These are phyloP conservation scores for Euzetes globulus DNA, from an alignment of 2,888 invertebrate species.

Conservation along the genomic window DNA sequence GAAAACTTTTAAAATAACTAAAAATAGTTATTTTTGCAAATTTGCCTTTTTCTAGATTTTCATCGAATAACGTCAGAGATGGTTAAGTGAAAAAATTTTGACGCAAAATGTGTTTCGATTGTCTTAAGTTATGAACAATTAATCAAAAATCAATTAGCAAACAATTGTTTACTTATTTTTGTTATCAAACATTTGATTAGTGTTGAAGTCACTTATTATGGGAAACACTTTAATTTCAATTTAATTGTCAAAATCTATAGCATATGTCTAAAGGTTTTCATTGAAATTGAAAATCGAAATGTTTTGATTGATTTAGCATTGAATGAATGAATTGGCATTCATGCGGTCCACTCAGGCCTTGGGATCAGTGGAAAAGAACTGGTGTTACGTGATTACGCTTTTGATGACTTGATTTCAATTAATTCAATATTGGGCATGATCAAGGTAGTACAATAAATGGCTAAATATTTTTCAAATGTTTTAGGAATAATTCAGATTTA, in stretches of 20 bases:
- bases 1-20: too few species aligned
- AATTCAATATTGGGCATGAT: not conserved
- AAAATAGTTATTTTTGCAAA: too few species aligned
- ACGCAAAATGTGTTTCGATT: too few species aligned
- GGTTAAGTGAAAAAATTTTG: too few species aligned
- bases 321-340: not conserved
- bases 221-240: not conserved
- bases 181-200: not conserved
- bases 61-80: too few species aligned
- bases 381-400: not conserved
- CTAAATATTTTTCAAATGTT: too few species aligned
- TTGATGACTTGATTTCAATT: not conserved
- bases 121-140: too few species aligned
- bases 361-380: not conserved
- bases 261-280: not conserved
- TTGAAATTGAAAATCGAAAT: not conserved
- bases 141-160: not conserved
- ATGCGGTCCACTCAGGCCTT: not conserved
- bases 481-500: too few species aligned
- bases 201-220: not conserved
- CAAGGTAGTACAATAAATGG: too few species aligned
- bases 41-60: too few species aligned
- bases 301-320: slow-evolving; percentile 1
- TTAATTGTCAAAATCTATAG: not conserved
- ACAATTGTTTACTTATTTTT: not conserved